Evolutionary conservation across 2,113 vertebrate species (phyloP).

Genomic region (Vidua chalybeata): DNA sequence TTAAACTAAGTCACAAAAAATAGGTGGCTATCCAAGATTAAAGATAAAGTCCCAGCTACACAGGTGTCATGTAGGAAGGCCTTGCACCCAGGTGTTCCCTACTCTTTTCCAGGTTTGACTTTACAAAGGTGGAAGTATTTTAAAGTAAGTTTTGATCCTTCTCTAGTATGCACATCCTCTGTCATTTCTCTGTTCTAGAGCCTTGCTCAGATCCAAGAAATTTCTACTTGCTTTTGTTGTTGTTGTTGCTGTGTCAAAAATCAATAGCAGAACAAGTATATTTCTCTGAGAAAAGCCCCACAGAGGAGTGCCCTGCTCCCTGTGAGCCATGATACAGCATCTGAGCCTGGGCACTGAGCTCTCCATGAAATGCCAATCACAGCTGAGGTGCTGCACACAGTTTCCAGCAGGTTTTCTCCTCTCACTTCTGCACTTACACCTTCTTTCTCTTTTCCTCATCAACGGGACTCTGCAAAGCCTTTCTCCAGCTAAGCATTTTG

Average conservation of each 20-base stretch:
- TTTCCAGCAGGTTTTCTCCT: not conserved
- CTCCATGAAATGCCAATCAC: not conserved
- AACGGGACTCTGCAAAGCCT: fast-evolving
- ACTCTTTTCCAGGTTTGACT: not conserved
- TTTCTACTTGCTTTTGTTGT: not conserved
- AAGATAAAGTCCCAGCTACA: not conserved
- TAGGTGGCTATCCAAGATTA: not conserved
- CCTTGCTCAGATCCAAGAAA: not conserved
- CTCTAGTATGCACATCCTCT: fast-evolving
- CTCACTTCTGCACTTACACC: not conserved
- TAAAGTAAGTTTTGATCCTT: not conserved
- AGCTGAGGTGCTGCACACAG: not conserved
- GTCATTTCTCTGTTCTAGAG: not conserved
- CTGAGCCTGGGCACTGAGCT: not conserved
- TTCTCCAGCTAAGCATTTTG: not conserved
- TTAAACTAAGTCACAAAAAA: not conserved
- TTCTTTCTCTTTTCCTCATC: not conserved
- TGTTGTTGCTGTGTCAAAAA: not conserved
- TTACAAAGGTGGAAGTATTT: not conserved
- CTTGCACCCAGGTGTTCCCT: not conserved
- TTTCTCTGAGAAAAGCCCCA: not conserved
- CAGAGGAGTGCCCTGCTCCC: not conserved
- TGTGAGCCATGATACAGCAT: fast-evolving
- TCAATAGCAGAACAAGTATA: not conserved
- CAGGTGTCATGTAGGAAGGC: not conserved